A percentile compares a stretch with the other conserved stretches of the same genome.
phyloP scores from a whole-genome alignment of 37 sponge, comb jelly and placozoan species.

The Ephydatia muelleri region DNA sequence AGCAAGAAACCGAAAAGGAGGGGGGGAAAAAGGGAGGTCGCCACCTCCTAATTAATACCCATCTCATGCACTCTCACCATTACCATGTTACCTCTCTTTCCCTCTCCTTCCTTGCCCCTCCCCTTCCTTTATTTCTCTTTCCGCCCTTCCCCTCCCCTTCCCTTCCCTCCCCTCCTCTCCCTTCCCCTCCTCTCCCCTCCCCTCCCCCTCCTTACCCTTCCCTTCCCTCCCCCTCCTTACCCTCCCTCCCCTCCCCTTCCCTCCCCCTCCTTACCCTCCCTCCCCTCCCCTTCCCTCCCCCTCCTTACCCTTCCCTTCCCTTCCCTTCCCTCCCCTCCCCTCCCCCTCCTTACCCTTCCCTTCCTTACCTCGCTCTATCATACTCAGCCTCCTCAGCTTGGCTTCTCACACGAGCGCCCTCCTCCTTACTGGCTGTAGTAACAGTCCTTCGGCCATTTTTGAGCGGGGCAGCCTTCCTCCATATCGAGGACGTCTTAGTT shows the following conservation, averaged over 20 bases:
- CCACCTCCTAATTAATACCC: too few species aligned
- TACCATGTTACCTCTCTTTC: too few species aligned
- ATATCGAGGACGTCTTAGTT: constrained; percentile 79
- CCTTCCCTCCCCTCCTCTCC: constrained; percentile 54
- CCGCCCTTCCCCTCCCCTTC: too few species aligned
- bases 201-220: not conserved
- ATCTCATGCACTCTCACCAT: too few species aligned
- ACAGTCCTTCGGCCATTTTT: not conserved
- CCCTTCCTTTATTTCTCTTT: too few species aligned
- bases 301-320: not conserved
- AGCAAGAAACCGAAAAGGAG: not conserved
- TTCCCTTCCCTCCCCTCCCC: too few species aligned
- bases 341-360: too few species aligned
- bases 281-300: not conserved
- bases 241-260: not conserved
- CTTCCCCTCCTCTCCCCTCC: constrained; percentile 40
- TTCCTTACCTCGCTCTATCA: not conserved
- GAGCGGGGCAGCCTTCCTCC: constrained; percentile 21
- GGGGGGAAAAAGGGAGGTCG: too few species aligned
- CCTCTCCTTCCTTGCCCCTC: too few species aligned
- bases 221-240: not conserved
- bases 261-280: not conserved
- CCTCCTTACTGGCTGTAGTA: not conserved
- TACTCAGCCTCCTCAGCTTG: not conserved
- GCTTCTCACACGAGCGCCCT: not conserved